Evolutionary conservation across 2,113 vertebrate species (phyloP).

Genomic region (Cyprinodon brontotheroides): DNA sequence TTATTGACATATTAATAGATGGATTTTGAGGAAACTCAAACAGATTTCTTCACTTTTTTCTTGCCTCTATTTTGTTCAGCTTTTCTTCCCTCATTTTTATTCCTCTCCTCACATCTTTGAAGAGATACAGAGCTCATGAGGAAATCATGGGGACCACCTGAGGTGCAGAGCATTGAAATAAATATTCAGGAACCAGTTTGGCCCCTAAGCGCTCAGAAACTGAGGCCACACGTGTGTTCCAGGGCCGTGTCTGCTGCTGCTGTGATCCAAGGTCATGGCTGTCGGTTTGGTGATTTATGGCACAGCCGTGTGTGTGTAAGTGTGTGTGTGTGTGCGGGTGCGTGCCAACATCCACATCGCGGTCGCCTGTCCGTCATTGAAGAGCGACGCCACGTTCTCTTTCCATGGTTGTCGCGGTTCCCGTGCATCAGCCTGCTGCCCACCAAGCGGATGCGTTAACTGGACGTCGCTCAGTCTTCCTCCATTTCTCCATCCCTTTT

Average conservation of each 20-base stretch:
- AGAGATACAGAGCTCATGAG: background rate
- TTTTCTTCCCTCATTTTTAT: background rate
- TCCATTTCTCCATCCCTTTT: background rate
- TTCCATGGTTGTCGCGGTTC: conserved; percentile 72
- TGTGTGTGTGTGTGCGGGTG: background rate
- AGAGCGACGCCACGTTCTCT: conserved; percentile 63
- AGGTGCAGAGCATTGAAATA: conserved; percentile 42
- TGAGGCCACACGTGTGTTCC: conserved; percentile 31
- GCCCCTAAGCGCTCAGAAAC: conserved; percentile 36
- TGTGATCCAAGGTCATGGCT: conserved; percentile 53
- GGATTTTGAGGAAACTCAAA: background rate
- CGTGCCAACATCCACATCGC: conserved; percentile 77
- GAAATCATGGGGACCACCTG: conserved; percentile 60
- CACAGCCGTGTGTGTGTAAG: conserved; percentile 24
- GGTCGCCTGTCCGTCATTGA: conserved; percentile 53
- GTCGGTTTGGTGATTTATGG: conserved; percentile 56
- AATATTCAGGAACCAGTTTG: conserved; percentile 52
- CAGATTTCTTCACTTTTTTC: background rate
- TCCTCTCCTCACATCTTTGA: background rate
- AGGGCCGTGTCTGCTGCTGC: conserved; percentile 17
- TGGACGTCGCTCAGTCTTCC: conserved; percentile 1
- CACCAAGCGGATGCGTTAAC: conserved; percentile 58
- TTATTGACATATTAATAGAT: background rate
- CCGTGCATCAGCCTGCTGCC: conserved; percentile 61
- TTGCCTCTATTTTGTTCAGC: background rate